Evolutionary conservation across 2,888 invertebrate genomes (phyloP).

Genomic region (Nyleta sp.): DNA sequence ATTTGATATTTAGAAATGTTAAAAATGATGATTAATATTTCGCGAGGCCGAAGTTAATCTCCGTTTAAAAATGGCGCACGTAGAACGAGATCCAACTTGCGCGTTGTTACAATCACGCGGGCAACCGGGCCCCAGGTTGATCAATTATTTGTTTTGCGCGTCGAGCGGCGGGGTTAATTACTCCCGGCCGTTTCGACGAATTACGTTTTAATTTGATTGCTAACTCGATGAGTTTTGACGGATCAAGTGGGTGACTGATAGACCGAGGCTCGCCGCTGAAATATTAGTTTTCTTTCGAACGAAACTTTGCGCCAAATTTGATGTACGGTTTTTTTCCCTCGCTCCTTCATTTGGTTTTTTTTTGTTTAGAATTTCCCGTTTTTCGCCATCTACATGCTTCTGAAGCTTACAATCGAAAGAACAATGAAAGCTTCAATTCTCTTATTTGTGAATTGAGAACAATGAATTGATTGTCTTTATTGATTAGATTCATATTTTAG

Average conservation of each 20-base stretch:
- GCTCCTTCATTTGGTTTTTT: too few relatives aligned
- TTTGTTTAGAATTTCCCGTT: too few relatives aligned
- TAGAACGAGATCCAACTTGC: slow-evolving; percentile 38
- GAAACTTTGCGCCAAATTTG: too few relatives aligned
- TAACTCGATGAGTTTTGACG: slow-evolving; percentile 27
- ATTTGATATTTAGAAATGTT: slow-evolving; percentile 64
- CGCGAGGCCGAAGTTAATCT: slow-evolving; percentile 54
- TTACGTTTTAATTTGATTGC: slow-evolving; percentile 36
- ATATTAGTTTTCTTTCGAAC: not conserved
- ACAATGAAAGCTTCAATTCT: too few relatives aligned
- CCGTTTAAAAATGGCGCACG: slow-evolving; percentile 42
- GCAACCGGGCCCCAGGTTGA: slow-evolving; percentile 7
- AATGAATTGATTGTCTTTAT: too few relatives aligned
- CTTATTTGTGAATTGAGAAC: too few relatives aligned
- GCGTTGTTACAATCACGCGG: slow-evolving; percentile 18
- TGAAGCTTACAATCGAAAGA: too few relatives aligned
- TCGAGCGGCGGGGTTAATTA: slow-evolving; percentile 20
- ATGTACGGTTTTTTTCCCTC: too few relatives aligned
- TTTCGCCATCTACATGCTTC: too few relatives aligned
- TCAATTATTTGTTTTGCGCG: slow-evolving; percentile 32
- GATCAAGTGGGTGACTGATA: slow-evolving; percentile 9
- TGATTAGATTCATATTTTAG: too few relatives aligned
- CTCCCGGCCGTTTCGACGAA: slow-evolving; percentile 36
- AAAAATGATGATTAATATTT: slow-evolving; percentile 62
- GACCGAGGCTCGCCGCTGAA: not conserved